Evolutionary conservation across 2,888 invertebrate genomes (phyloP).

Genomic region (Helleia helle): DNA sequence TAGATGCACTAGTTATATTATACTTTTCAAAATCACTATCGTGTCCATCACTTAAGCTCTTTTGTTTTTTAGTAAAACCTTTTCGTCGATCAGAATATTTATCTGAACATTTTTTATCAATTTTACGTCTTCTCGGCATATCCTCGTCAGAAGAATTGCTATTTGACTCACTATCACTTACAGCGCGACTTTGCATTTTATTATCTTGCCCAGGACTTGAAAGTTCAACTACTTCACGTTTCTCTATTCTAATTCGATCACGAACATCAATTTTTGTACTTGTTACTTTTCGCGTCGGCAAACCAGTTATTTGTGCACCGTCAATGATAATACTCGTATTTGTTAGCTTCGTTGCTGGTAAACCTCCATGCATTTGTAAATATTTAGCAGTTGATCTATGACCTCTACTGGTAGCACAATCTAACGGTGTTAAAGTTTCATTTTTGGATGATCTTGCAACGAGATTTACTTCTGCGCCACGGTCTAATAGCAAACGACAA

Average conservation of each 20-base stretch:
- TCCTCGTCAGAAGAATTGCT: slow-evolving; percentile 63
- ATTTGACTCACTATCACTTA: slow-evolving; percentile 45
- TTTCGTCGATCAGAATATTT: slow-evolving; percentile 48
- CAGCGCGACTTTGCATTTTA: slow-evolving; percentile 32
- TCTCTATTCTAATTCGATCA: slow-evolving; percentile 66
- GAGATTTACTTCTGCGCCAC: slow-evolving; percentile 89
- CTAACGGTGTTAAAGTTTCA: slow-evolving; percentile 89
- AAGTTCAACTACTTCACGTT: slow-evolving; percentile 63
- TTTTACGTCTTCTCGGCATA: slow-evolving; percentile 36
- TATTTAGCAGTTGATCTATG: slow-evolving; percentile 94
- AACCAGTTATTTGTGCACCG: slow-evolving; percentile 52
- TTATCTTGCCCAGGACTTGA: slow-evolving; percentile 54
- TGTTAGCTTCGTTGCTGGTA: slow-evolving; percentile 82
- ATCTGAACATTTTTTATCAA: slow-evolving; percentile 41
- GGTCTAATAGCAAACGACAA: slow-evolving; percentile 89
- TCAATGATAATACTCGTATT: slow-evolving; percentile 62
- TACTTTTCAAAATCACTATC: slow-evolving; percentile 53
- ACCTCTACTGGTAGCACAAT: slow-evolving; percentile 90
- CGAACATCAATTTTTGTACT: slow-evolving; percentile 68
- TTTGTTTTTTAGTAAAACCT: slow-evolving; percentile 45
- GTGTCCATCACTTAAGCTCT: slow-evolving; percentile 68
- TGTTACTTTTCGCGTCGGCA: slow-evolving; percentile 62
- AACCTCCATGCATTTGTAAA: slow-evolving; percentile 91
- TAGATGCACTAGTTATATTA: slow-evolving; percentile 32
- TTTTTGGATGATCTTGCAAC: slow-evolving; percentile 88